Conservation (phyloP, 2,113 vertebrate species). For the Dinomys branickii region DNA sequence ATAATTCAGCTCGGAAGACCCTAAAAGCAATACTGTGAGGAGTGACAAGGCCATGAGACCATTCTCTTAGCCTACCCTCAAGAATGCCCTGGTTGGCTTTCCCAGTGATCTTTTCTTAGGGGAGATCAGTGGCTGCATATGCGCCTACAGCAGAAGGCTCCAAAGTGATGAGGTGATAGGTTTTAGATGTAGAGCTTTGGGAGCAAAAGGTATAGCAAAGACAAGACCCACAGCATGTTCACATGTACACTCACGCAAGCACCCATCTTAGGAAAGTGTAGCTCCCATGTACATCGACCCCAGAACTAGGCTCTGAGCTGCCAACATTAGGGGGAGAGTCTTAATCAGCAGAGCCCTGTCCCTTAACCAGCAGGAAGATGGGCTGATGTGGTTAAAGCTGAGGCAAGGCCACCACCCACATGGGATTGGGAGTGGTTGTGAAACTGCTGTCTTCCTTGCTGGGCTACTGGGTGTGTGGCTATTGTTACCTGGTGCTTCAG, state of each 20-base stretch:
- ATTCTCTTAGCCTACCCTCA: background rate
- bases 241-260: background rate
- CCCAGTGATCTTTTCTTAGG: slow-evolving; percentile 39
- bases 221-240: background rate
- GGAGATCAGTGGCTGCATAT: background rate
- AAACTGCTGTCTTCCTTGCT: background rate
- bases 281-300: background rate
- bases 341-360: background rate
- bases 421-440: slow-evolving; percentile 12
- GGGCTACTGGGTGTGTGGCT: background rate
- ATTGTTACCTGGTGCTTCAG: background rate
- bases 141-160: background rate
- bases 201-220: slow-evolving; percentile 7
- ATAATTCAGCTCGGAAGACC: background rate
- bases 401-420: background rate
- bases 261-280: background rate
- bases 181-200: slow-evolving; percentile 38
- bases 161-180: background rate
- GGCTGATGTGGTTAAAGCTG: background rate
- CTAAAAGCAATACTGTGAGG: background rate
- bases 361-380: background rate
- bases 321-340: background rate
- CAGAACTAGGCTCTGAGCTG: background rate
- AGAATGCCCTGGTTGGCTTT: background rate
- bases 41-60: background rate